Base-by-base conservation (phyloP, 37 sponge, comb jelly and placozoan genomes). In the Spongilla lacustris region DNA sequence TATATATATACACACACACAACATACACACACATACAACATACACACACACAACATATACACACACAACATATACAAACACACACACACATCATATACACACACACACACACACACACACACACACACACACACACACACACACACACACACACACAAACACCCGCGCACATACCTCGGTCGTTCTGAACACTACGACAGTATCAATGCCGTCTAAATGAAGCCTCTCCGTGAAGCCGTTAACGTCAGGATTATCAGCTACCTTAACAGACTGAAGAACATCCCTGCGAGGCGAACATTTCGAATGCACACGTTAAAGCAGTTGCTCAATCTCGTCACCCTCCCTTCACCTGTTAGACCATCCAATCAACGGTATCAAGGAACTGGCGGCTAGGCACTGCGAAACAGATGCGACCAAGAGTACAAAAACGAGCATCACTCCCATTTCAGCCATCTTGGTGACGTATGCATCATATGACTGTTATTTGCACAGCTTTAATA, bases 261-360 rank as follows among this genome's bases (percentile, higher is more conserved):
- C 58, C 58, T 58, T 58, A 13, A 58, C 58, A 8, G 58, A 58
- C 46, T 8, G 46, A 58, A 58, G 58, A 17, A 58, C 58, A 58
- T 58, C 58, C 14, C 58, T 75, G 32, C 35, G 13, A 35, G 19
- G 1, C 73, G 73, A 72, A 72, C 33, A 72, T 72, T 10, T 0
- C 1, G 30, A 11, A 69, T 69, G 10, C 70, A 27, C 70, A 69
- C 70, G 25, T 72, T 33, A 1, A 14, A 33, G 73, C 33, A 24
- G 30, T 72, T 14, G 19, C 12, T 19, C 21, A 58, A 13, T 1
- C 58, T 19, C 21, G 4, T 58, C 21, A 24, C 6, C 21, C 32
- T 8, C 17, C 4, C 80, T 71, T 49, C n/a, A 86, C 87, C 79
- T 71, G 36, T 86, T 86, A 36, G 87, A 79, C 87, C 87, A 86